Base-by-base conservation (phyloP, 2,113 vertebrate species). In the Syngnathoides biaculeatus region DNA sequence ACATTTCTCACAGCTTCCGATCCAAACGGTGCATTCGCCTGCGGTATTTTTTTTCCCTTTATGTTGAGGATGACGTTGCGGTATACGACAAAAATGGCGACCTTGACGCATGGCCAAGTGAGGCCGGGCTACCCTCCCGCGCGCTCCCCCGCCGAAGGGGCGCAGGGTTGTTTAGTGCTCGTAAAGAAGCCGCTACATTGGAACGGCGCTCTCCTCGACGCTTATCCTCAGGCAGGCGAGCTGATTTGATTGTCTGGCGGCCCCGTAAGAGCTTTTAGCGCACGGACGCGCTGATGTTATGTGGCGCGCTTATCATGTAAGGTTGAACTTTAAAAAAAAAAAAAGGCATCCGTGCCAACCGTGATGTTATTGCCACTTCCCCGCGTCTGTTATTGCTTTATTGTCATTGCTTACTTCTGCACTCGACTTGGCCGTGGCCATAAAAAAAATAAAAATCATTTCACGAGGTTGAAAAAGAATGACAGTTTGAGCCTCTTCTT, bases 81-180 rank as follows among this genome's bases (percentile, higher is more conserved):
- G 35, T 60, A 39, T 39, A 58, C n/a, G 17, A 79, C 85, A 87
- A 88, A 90, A 90, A 90, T 82, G 87, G 87, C 89, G 88, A 90
- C 89, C 89, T 91, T 91, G 89, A 91, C 90, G 89, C 90, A 89
- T 88, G 84, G 88, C 87, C 79, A 83, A 86, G 87, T 88, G 88
- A 88, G 78, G 80, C 84, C 79, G 83, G 75, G 86, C 76, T 81
- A 77, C 84, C 89, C 86, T 86, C 88, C 87, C 82, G 86, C 84
- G 67, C 58, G 84, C 80, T 88, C 72, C 52, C 60, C 35, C 80
- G 77, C 72, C 38, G 47, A 68, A 78, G 81, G 78, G 71, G 57
- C 75, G 75, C 1, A 20, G 47, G 85, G 88, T 87, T 88, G 90
- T 89, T 89, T 84, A 86, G 90, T 60, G 84, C 86, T 80, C 81